These are phyloP conservation scores for Drosophila guanche DNA, from an alignment of 1,140 invertebrate genomes.

Conservation along the genomic window DNA sequence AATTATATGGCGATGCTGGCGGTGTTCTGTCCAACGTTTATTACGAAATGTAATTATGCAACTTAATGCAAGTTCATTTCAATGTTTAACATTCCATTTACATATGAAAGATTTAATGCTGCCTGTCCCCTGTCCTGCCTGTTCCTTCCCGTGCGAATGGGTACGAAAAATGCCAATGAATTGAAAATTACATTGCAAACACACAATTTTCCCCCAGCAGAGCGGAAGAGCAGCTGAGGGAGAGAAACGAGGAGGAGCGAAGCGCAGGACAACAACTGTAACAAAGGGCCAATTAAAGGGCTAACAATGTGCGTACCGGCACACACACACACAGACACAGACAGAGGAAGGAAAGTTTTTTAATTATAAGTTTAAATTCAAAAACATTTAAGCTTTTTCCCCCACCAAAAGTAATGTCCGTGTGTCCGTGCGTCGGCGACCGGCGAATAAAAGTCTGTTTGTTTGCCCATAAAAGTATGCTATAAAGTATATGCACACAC, in stretches of 20 bases:
- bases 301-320: conserved; percentile 62
- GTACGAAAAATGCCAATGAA: conserved; percentile 50
- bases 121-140: background rate
- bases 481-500: conserved; percentile 58
- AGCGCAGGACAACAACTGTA: conserved; percentile 58
- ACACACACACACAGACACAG: background rate
- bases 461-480: conserved; percentile 77
- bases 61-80: conserved; percentile 79
- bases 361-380: conserved; percentile 82
- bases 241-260: background rate
- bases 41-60: conserved; percentile 79
- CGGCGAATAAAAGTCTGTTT: conserved; percentile 71
- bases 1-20: conserved; percentile 37
- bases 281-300: conserved; percentile 80
- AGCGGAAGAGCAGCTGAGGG: background rate
- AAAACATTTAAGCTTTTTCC: conserved; percentile 71
- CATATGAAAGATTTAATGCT: conserved; percentile 75
- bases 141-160: conserved; percentile 7
- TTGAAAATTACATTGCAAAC: conserved; percentile 57
- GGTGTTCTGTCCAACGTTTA: conserved; percentile 36
- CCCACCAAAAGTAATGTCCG: conserved; percentile 5
- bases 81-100: conserved; percentile 81
- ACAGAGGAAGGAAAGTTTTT: conserved; percentile 63
- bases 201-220: background rate
- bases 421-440: conserved; percentile 45